Conservation (phyloP, 2,888 invertebrate species). For the Agelastica alni region DNA sequence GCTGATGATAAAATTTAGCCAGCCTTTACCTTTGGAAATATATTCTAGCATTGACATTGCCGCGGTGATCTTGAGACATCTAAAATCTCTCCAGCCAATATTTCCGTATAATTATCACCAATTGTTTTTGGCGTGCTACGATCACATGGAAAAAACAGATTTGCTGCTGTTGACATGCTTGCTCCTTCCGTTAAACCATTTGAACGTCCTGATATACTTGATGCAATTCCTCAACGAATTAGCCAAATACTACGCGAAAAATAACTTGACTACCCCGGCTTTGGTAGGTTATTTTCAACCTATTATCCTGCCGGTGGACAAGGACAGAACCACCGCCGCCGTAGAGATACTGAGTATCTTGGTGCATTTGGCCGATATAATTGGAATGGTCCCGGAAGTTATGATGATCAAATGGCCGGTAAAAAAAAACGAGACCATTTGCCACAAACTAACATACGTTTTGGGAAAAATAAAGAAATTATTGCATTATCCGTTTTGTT, state of each 20-base stretch:
- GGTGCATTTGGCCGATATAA: constrained; percentile 16
- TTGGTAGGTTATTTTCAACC: constrained; percentile 25
- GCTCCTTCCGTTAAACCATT: constrained; percentile 73
- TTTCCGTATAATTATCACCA: constrained; percentile 76
- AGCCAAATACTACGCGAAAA: constrained; percentile 14
- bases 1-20: constrained; percentile 51
- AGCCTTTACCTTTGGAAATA: constrained; percentile 58
- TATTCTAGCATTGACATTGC: constrained; percentile 83
- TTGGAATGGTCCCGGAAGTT: constrained; percentile 26
- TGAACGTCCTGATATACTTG: constrained; percentile 78
- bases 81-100: constrained; percentile 80
- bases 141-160: constrained; percentile 62
- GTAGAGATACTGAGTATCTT: constrained; percentile 17
- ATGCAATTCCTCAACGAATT: constrained; percentile 61
- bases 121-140: constrained; percentile 68
- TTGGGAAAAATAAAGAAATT: constrained; percentile 1
- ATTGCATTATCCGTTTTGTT: too few species aligned
- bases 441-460: constrained; percentile 8
- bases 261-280: constrained; percentile 20
- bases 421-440: background rate
- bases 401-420: constrained; percentile 7
- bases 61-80: constrained; percentile 80
- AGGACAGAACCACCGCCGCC: constrained; percentile 6
- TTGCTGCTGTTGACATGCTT: constrained; percentile 69
- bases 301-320: constrained; percentile 18